phyloP scores from a whole-genome alignment of 2,113 vertebrate species.

The Hemichromis elongatus region DNA sequence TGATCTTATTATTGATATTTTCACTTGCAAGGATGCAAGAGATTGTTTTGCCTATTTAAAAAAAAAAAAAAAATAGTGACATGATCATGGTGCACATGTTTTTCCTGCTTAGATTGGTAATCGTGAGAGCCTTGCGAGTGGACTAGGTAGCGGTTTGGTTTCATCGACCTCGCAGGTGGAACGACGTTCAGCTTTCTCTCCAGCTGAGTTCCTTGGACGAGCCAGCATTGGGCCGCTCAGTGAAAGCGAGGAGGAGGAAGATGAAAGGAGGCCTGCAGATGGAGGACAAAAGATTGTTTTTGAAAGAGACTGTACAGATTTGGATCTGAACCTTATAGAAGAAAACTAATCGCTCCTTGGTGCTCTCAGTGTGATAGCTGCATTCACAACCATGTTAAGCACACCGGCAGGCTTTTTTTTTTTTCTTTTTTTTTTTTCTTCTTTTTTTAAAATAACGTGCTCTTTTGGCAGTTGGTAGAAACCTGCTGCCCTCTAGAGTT shows the following conservation, averaged over 20 bases:
- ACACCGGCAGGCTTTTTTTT: conserved; percentile 19
- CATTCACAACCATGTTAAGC: conserved; percentile 42
- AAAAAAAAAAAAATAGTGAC: neutral
- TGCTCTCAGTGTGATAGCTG: conserved; percentile 49
- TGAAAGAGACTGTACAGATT: conserved; percentile 81
- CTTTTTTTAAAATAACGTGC: neutral
- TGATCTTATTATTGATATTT: too few relatives aligned
- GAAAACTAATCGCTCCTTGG: conserved; percentile 74
- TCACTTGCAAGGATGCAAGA: neutral
- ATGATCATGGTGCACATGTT: neutral
- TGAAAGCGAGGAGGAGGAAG: conserved; percentile 75
- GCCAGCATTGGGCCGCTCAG: conserved; percentile 80
- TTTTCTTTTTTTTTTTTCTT: neutral
- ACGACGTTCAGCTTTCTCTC: conserved; percentile 57
- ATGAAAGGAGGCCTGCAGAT: conserved; percentile 45
- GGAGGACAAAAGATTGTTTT: conserved; percentile 75
- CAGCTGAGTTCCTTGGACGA: conserved; percentile 71
- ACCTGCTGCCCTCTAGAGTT: conserved; percentile 35
- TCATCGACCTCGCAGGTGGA: conserved; percentile 28
- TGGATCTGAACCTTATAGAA: conserved; percentile 82
- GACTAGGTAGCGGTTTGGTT: neutral
- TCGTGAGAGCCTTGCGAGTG: conserved; percentile 15
- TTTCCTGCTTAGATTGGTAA: conserved; percentile 51
- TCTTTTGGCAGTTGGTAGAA: conserved; percentile 29
- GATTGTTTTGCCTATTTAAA: neutral